Percentiles rank a stretch among this genome's conserved stretches.
Evolutionary conservation across 1,140 invertebrate genomes (phyloP).

Genomic region (Ectropis grisescens): DNA sequence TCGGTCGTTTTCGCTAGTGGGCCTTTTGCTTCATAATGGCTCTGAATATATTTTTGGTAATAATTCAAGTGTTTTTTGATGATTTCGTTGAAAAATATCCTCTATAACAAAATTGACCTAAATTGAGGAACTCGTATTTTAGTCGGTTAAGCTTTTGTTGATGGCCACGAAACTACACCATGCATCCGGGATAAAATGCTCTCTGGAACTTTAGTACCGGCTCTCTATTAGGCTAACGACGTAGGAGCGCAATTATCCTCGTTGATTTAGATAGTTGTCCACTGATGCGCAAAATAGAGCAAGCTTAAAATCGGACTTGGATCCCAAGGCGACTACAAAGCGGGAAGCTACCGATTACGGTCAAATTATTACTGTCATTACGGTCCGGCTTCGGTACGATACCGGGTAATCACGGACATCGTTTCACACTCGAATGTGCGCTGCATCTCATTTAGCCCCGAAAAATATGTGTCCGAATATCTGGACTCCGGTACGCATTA

Average conservation of each 20-base stretch:
- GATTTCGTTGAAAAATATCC: no score
- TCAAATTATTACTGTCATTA: constrained; percentile 65
- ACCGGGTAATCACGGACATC: constrained; percentile 37
- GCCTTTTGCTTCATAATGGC: no score
- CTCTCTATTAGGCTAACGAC: constrained; percentile 32
- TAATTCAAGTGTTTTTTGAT: no score
- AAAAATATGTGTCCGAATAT: constrained; percentile 1
- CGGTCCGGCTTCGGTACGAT: constrained; percentile 29
- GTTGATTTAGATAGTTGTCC: constrained; percentile 53
- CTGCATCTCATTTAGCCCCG: constrained; percentile 18
- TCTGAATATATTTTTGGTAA: no score
- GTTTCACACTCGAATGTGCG: constrained; percentile 34
- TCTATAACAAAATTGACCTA: no score
- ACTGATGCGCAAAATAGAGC: constrained; percentile 53
- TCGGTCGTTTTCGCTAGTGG: no score
- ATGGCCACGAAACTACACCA: no score
- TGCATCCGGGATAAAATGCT: constrained; percentile 12
- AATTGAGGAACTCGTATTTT: no score
- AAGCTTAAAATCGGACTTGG: constrained; percentile 49
- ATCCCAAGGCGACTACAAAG: constrained; percentile 58
- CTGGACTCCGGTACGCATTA: no score
- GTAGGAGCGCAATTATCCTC: constrained; percentile 40
- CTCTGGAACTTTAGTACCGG: constrained; percentile 9
- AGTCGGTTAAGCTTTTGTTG: no score
- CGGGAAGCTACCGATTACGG: constrained; percentile 52